phyloP scores from a whole-genome alignment of 2,113 vertebrate species.

The Verasper variegatus region DNA sequence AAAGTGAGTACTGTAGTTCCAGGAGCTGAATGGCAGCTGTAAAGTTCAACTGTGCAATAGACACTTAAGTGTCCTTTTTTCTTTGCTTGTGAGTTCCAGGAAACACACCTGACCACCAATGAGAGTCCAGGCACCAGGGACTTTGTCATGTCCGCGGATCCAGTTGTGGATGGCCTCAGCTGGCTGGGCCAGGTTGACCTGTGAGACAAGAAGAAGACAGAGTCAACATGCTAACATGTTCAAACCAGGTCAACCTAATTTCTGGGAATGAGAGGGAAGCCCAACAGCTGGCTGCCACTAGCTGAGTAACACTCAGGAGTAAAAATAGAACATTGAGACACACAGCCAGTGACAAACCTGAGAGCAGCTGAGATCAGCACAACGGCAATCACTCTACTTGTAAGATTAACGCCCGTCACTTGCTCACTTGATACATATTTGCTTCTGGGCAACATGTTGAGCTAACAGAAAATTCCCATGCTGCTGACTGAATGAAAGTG shows the following conservation, averaged over 20 bases:
- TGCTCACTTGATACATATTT: not conserved
- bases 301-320: slow-evolving; percentile 23
- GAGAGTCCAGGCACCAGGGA: slow-evolving; percentile 93
- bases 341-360: slow-evolving; percentile 20
- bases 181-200: slow-evolving; percentile 88
- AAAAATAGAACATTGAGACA: slow-evolving; percentile 45
- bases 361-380: slow-evolving; percentile 20
- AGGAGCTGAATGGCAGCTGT: not conserved
- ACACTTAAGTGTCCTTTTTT: not conserved
- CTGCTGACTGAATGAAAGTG: too few relatives aligned
- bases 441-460: too few relatives aligned
- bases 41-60: not conserved
- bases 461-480: not conserved
- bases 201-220: not conserved
- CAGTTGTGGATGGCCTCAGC: slow-evolving; percentile 93
- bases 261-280: slow-evolving; percentile 41
- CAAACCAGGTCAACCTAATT: not conserved
- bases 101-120: slow-evolving; percentile 88
- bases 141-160: slow-evolving; percentile 98
- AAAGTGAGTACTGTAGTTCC: too few relatives aligned
- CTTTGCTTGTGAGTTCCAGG: slow-evolving; percentile 8
- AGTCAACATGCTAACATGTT: not conserved
- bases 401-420: slow-evolving; percentile 9
- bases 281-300: slow-evolving; percentile 37
- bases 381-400: slow-evolving; percentile 1